Base-by-base conservation (phyloP, 2,888 invertebrate species). In the Macrosiphum euphorbiae region DNA sequence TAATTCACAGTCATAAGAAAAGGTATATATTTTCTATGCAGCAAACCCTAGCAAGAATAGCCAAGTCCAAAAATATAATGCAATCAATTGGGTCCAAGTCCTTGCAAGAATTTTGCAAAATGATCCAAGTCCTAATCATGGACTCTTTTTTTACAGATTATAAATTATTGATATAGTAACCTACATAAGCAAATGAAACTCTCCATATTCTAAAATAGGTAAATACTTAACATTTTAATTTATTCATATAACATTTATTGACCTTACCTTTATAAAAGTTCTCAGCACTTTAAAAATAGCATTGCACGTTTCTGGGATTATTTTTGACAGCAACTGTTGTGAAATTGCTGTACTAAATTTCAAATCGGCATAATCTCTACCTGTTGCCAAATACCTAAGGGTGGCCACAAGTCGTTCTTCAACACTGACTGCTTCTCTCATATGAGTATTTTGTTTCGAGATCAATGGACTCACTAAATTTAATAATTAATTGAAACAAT, bases 401-500 rank as follows among this genome's bases (percentile, higher is more conserved):
- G 61, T 89, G 26, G 28, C 89, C 47, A 90, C 47, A 67, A 90
- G 90, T 90, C 67, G 47, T 67, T 90, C 90, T 67, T 61, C 47
- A n/a, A 47, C 67, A 90, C 90, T 90, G n/a, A 90, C 90, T 47
- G 90, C 90, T 47, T 67, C 67, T 90, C 90, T 3, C 67, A 90
- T n/a, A 90, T 67, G 67, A 7, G 92, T 92, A 61, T 92, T 67
- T 47, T 89, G 52, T 92, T 94, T 94, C 16, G 24, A 92, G 24
- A 94, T 94, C 67, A 85, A 35, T 10, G 90, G 67, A 61, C 58
- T 55, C 84, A 94, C 94, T 84, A 94, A 94, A 94, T 91, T 61
- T 61, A 91, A 89, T n/a, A 94, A 90, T 94, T 94, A 87, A 78
- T 86, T 44, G 44, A 94, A 94, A 86, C 94, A 92, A 86, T 92